Evolutionary conservation across 2,113 vertebrate genomes (phyloP).

Genomic region (Percopsis transmontana): DNA sequence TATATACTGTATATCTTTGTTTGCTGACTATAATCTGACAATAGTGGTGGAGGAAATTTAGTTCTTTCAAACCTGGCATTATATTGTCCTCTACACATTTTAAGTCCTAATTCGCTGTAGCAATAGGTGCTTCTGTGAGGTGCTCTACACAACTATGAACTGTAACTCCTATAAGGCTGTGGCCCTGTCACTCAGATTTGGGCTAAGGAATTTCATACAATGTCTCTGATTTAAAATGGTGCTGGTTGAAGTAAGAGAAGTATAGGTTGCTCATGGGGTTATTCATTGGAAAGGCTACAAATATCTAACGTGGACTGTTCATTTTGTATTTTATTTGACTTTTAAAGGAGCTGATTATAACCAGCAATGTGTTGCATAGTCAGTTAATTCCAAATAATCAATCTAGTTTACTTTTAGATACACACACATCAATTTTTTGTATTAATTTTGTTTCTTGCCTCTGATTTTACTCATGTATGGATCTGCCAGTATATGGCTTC

Average conservation of each 20-base stretch:
- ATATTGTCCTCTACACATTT: neutral
- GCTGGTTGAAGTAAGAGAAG: constrained; percentile 40
- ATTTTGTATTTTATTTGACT: neutral
- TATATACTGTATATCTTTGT: constrained; percentile 32
- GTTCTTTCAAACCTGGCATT: neutral
- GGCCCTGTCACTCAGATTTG: constrained; percentile 8
- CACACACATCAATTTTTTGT: neutral
- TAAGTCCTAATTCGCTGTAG: constrained; percentile 40
- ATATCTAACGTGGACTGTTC: neutral
- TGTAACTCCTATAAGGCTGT: constrained; percentile 20
- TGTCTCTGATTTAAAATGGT: constrained; percentile 40
- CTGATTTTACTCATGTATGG: neutral
- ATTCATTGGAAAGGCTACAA: constrained; percentile 31
- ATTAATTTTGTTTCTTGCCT: neutral
- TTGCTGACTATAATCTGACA: constrained; percentile 4
- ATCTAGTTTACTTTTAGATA: neutral
- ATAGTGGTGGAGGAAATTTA: neutral
- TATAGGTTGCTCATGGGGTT: constrained; percentile 23
- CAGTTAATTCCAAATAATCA: constrained; percentile 48
- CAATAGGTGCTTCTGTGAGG: constrained; percentile 65
- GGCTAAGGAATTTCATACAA: constrained; percentile 2
- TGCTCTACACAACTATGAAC: constrained; percentile 1
- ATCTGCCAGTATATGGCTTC: neutral
- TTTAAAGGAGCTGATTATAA: constrained; percentile 1
- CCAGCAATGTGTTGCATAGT: neutral